phyloP scores from a whole-genome alignment of 92 coral and sea anemone genomes.

The Zoanthus sociatus region DNA sequence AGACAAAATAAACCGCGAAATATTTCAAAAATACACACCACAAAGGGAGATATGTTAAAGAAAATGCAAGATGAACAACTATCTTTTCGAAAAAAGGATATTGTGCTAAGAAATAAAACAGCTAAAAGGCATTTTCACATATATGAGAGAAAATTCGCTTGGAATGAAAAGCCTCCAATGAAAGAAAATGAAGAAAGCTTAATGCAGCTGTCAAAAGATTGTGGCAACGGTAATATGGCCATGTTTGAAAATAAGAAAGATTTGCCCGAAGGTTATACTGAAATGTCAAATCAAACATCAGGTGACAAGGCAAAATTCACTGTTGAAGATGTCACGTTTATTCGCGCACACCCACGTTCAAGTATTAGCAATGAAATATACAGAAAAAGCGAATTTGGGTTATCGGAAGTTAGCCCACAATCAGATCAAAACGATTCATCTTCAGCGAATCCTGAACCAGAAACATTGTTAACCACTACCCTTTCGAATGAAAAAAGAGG shows the following conservation, averaged over 20 bases:
- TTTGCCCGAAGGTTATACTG: background rate
- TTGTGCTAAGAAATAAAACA: constrained; percentile 6
- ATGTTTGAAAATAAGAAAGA: background rate
- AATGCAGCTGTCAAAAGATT: constrained; percentile 2
- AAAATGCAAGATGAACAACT: constrained; percentile 44
- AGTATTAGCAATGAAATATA: background rate
- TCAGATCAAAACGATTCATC: background rate
- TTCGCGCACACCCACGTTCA: constrained; percentile 25
- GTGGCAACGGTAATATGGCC: background rate
- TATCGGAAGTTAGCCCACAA: background rate
- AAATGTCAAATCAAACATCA: constrained; percentile 1
- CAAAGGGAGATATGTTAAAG: background rate
- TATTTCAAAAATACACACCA: background rate
- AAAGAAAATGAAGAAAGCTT: background rate
- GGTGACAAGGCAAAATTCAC: constrained; percentile 11
- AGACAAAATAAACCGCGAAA: constrained; percentile 22
- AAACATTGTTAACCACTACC: constrained; percentile 5
- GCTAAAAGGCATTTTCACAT: background rate
- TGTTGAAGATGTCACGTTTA: constrained; percentile 31
- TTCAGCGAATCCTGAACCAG: background rate
- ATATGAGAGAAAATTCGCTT: constrained; percentile 49
- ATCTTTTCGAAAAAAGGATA: constrained; percentile 40
- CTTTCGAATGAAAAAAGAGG: background rate
- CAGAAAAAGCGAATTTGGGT: background rate
- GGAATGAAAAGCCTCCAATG: constrained; percentile 49